Conservation (phyloP, 2,797 vertebrate species). For the Hippoglossus hippoglossus region DNA sequence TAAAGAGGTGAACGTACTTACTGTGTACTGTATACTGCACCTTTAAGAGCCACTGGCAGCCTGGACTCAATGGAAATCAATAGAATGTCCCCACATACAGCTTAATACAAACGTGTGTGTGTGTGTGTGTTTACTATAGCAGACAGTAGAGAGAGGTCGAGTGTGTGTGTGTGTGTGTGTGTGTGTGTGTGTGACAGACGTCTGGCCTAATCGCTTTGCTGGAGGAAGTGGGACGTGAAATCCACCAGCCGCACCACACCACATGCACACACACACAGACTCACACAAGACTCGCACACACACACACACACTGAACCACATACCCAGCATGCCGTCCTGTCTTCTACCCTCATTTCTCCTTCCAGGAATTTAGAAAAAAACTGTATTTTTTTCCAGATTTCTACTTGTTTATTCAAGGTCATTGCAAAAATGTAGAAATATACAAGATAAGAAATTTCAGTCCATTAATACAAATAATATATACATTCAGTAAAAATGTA, state of each 20-base stretch:
- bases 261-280: conserved; percentile 28
- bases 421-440: background rate
- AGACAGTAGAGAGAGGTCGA: conserved; percentile 46
- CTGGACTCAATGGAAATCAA: conserved; percentile 3
- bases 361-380: conserved; percentile 49
- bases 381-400: conserved; percentile 7
- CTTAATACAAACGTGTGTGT: conserved; percentile 23
- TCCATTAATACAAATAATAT: background rate
- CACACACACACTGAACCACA: conserved; percentile 37
- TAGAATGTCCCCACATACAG: conserved; percentile 25
- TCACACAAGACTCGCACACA: conserved; percentile 25
- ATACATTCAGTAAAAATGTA: background rate
- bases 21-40: background rate
- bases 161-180: conserved; percentile 15
- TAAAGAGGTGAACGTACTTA: background rate
- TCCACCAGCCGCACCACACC: conserved; percentile 70
- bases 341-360: conserved; percentile 51
- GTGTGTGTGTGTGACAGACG: conserved; percentile 67
- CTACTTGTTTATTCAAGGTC: background rate
- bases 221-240: conserved; percentile 84
- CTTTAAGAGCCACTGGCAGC: background rate
- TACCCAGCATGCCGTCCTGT: conserved; percentile 45
- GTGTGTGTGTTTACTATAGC: conserved; percentile 51
- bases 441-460: background rate
- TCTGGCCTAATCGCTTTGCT: conserved; percentile 83